Evolutionary conservation across 2,113 vertebrate species (phyloP), one percentile per base, ranked within the genome.

Genomic region (Clarias magur): DNA sequence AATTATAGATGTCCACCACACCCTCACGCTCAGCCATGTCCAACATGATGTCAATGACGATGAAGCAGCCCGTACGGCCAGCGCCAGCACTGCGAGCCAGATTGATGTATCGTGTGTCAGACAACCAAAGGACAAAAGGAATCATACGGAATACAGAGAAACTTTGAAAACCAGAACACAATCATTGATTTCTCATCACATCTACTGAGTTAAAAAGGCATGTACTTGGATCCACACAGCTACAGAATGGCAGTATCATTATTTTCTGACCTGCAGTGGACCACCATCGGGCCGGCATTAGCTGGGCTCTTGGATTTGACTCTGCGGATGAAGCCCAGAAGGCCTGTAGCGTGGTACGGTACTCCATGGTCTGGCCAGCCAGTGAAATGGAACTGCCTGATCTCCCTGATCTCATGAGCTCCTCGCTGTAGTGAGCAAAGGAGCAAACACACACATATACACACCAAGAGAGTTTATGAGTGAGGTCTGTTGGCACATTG

Each of bases 11-110:
- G 94, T 99, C 98, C 62, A 99, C 98, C 67, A 99, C 98, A 0
- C 98, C 98, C 92, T 99, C 98, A 84, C 97, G 94, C 89, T 99
- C 98, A 0, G 98, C 98, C 98, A 99, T 99, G 91, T 99, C 98
- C 89, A 99, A 89, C 98, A 99, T 99, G 94, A 99, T 99, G 91
- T 99, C 98, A 25, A 99, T 99, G 82, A 99, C 98, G 0, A 99
- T 99, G 95, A 99, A 99, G 81, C 98, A 99, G 38, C 98, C 98
- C 0, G 98, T 99, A 86, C 98, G 96, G 0, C 98, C 98, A 2
- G 98, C 98, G 16, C 98, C 97, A 85, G 98, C 98, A 78, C 98
- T 99, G 90, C 27, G 84, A 1, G 27, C 48, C 15, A 34, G 48
- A 82, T 4, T 27, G 30, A 34, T 62, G 16, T 16, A 8, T 60